These are phyloP conservation scores for Probaryconus sp. DNA, from an alignment of 1,140 invertebrate species.

Conservation along the genomic window DNA sequence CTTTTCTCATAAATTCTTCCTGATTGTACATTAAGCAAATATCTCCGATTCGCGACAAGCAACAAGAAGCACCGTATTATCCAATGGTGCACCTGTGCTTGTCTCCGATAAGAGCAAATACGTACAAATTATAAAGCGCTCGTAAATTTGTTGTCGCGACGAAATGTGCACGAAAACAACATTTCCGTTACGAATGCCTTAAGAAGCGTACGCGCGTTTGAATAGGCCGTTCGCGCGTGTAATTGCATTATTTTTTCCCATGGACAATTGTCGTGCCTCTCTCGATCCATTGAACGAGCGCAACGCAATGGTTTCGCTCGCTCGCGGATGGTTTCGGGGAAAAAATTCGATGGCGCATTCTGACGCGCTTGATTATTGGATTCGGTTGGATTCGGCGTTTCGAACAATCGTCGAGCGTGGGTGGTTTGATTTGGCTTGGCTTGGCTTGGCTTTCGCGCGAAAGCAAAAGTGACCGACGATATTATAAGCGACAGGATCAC, in stretches of 20 bases:
- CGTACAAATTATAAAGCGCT: slow-evolving; percentile 40
- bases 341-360: slow-evolving; percentile 11
- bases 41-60: too few relatives aligned
- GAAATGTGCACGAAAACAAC: slow-evolving; percentile 43
- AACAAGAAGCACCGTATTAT: too few relatives aligned
- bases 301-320: neutral
- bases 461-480: slow-evolving; percentile 42
- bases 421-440: too few relatives aligned
- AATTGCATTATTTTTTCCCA: slow-evolving; percentile 39
- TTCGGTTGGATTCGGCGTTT: slow-evolving; percentile 16
- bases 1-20: too few relatives aligned
- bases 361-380: slow-evolving; percentile 26
- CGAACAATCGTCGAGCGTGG: slow-evolving; percentile 24
- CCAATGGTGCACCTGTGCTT: too few relatives aligned
- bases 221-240: slow-evolving; percentile 19
- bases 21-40: too few relatives aligned
- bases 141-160: slow-evolving; percentile 30
- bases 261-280: slow-evolving; percentile 24
- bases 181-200: slow-evolving; percentile 33
- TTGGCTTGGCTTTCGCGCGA: slow-evolving; percentile 28
- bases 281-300: slow-evolving; percentile 2
- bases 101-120: slow-evolving; percentile 39
- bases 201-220: slow-evolving; percentile 12
- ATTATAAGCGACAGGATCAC: slow-evolving; percentile 50
- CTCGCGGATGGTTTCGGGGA: slow-evolving; percentile 19